phyloP scores from a whole-genome alignment of 1,140 invertebrate genomes.

The Pygmarrhopalites habei region DNA sequence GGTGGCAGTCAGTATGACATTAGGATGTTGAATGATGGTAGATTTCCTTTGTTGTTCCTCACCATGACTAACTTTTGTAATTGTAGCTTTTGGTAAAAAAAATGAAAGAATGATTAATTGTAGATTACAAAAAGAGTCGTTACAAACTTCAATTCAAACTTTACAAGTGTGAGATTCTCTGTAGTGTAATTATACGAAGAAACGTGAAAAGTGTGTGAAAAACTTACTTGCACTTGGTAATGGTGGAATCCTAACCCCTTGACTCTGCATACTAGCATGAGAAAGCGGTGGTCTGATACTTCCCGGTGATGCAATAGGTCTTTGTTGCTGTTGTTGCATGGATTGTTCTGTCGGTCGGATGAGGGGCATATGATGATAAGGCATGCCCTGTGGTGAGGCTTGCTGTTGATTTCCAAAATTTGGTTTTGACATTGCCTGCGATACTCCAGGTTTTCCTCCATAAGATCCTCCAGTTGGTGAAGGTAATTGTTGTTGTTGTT shows the following conservation, averaged over 20 bases:
- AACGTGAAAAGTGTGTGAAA: too few relatives aligned
- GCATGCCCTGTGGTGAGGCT: constrained; percentile 6
- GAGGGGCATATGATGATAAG: constrained; percentile 13
- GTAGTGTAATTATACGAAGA: too few relatives aligned
- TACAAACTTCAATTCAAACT: too few relatives aligned
- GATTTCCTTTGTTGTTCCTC: constrained; percentile 23
- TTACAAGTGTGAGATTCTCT: too few relatives aligned
- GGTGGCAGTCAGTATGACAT: constrained; percentile 21
- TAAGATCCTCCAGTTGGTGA: neutral
- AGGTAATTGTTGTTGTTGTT: too few relatives aligned
- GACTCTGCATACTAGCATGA: constrained; percentile 1
- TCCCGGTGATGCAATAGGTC: neutral
- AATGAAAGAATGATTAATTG: too few relatives aligned
- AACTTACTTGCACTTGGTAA: constrained; percentile 36
- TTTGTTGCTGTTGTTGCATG: neutral
- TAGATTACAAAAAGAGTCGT: too few relatives aligned
- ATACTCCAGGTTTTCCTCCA: constrained; percentile 6
- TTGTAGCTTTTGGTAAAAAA: constrained; percentile 16
- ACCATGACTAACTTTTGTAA: constrained; percentile 34
- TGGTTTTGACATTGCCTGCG: neutral
- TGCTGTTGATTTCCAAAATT: neutral
- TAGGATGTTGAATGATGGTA: constrained; percentile 18
- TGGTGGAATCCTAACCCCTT: constrained; percentile 32
- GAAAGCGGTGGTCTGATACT: neutral
- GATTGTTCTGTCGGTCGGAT: constrained; percentile 1